These are phyloP conservation scores for Ceratoteleas bidentatus DNA, from an alignment of 1,140 invertebrate genomes.

Conservation along the genomic window DNA sequence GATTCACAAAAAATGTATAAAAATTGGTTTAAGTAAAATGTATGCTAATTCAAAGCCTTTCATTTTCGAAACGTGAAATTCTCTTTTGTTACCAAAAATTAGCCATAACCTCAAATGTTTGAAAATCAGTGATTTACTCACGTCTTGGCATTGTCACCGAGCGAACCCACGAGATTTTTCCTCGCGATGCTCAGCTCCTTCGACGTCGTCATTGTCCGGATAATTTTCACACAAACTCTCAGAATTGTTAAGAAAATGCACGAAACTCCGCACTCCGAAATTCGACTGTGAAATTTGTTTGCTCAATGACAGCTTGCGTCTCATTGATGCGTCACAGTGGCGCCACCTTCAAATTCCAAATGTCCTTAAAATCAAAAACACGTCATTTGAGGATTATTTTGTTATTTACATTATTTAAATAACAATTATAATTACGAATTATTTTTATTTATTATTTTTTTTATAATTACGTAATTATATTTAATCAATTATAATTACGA, in stretches of 20 bases:
- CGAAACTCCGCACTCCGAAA: no score
- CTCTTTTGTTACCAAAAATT: background rate
- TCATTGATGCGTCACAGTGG: no score
- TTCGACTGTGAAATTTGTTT: no score
- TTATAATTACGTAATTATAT: no score
- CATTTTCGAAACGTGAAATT: background rate
- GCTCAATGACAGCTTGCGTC: no score
- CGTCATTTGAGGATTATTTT: no score
- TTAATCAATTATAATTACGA: no score
- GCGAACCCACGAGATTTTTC: constrained; percentile 83
- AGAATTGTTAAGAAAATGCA: background rate
- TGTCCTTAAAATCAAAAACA: no score
- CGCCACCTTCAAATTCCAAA: no score
- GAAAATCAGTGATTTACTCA: constrained; percentile 61
- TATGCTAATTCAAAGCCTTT: background rate
- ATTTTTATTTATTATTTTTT: no score
- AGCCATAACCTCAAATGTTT: constrained; percentile 20
- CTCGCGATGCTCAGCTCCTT: constrained; percentile 81
- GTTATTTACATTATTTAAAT: no score
- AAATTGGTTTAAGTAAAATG: background rate
- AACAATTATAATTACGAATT: no score
- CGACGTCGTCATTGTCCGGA: constrained; percentile 74
- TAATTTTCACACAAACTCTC: background rate
- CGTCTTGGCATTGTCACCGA: constrained; percentile 84
- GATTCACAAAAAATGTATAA: constrained; percentile 11